Evolutionary conservation across 2,888 invertebrate species (phyloP).

Genomic region (Sylvicola cinctus): DNA sequence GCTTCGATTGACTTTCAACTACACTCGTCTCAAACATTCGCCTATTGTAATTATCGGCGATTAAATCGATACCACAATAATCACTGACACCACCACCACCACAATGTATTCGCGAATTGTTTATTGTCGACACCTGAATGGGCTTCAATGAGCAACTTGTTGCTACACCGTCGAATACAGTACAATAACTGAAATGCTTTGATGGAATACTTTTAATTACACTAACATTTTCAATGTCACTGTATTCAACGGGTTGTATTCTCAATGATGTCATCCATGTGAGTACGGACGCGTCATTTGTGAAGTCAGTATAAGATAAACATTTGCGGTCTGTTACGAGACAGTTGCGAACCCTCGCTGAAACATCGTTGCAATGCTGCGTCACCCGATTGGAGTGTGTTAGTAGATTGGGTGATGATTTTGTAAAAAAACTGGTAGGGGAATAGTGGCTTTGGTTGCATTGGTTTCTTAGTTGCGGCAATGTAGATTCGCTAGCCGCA

Average conservation of each 20-base stretch:
- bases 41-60: too few species aligned
- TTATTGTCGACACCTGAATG: slow-evolving; percentile 1
- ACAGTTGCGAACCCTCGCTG: neutral
- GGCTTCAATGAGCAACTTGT: neutral
- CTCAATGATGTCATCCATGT: slow-evolving; percentile 21
- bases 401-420: neutral
- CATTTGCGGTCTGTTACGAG: neutral
- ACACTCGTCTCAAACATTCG: slow-evolving; percentile 18
- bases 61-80: too few species aligned
- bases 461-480: neutral
- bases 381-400: neutral
- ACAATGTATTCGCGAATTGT: too few species aligned
- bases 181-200: slow-evolving; percentile 8
- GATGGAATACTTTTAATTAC: slow-evolving; percentile 22
- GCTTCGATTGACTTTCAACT: slow-evolving; percentile 12
- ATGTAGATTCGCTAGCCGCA: neutral
- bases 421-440: neutral
- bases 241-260: slow-evolving; percentile 17
- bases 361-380: neutral
- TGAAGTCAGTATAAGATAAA: neutral
- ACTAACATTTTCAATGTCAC: slow-evolving; percentile 13
- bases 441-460: neutral
- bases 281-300: neutral
- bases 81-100: too few species aligned
- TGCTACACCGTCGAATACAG: slow-evolving; percentile 1